Percentiles rank a stretch among this genome's conserved stretches.
These are phyloP conservation scores for Hoplodrina blanda DNA, from an alignment of 2,888 invertebrate genomes.

Conservation along the genomic window DNA sequence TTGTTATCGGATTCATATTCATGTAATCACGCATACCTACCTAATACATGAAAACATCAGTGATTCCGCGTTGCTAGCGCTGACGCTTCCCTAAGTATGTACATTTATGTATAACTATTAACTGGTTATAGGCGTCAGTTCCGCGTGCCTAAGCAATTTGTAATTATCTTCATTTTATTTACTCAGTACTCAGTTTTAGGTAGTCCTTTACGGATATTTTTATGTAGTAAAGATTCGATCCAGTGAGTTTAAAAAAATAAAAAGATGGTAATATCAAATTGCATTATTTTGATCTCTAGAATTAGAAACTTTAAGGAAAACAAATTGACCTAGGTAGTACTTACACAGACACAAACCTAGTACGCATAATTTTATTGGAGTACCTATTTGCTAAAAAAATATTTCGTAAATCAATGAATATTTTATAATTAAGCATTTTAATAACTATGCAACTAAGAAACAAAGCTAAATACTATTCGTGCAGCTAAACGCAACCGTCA, in stretches of 20 bases:
- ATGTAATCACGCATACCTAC: constrained; percentile 55
- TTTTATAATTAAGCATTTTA: too few species aligned
- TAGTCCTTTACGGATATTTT: neutral
- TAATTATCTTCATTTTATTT: constrained; percentile 50
- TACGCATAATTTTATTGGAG: too few species aligned
- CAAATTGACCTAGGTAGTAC: too few species aligned
- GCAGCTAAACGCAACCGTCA: constrained; percentile 43
- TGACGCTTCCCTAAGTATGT: constrained; percentile 59
- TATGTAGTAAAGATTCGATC: neutral
- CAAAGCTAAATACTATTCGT: constrained; percentile 10
- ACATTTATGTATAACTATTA: constrained; percentile 51
- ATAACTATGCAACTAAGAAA: neutral
- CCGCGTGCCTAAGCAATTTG: constrained; percentile 63
- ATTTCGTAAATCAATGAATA: too few species aligned
- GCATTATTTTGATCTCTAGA: too few species aligned
- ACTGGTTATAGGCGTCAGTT: constrained; percentile 60
- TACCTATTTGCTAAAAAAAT: too few species aligned
- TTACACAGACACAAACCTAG: too few species aligned
- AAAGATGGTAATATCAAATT: neutral
- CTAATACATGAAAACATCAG: constrained; percentile 56
- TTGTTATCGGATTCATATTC: constrained; percentile 52
- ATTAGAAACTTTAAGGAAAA: too few species aligned
- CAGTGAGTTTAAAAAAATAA: neutral
- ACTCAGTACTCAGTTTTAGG: constrained; percentile 19
- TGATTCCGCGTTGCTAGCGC: constrained; percentile 62